A percentile compares a stretch with the other conserved stretches of the same genome.
These are phyloP conservation scores for Panzeria rudis DNA, from an alignment of 2,888 invertebrate genomes.

Conservation along the genomic window DNA sequence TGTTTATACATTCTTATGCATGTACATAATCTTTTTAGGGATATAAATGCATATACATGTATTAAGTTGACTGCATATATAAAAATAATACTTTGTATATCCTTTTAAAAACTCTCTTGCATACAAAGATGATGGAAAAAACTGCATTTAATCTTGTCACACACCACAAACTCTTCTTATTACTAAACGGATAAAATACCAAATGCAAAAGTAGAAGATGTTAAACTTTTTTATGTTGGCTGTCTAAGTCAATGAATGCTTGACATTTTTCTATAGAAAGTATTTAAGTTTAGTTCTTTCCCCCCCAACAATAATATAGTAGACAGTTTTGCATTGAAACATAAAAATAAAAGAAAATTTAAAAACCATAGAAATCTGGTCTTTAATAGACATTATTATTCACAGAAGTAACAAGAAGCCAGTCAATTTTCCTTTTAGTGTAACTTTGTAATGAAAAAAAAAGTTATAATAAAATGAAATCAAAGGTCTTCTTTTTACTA, in stretches of 20 bases:
- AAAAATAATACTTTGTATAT: not conserved
- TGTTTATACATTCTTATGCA: not conserved
- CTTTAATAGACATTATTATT: conserved; percentile 21
- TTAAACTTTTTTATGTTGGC: conserved; percentile 13
- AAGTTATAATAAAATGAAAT: not conserved
- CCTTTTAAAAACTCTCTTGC: not conserved
- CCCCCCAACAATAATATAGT: not conserved
- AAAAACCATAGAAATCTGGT: conserved; percentile 18
- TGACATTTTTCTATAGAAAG: conserved; percentile 31
- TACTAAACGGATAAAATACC: conserved; percentile 13
- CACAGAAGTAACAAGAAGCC: conserved; percentile 7
- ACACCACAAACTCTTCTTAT: conserved; percentile 29
- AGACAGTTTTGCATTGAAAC: not conserved
- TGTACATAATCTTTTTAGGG: not conserved
- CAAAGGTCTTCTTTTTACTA: conserved; percentile 20
- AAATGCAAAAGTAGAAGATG: conserved; percentile 21
- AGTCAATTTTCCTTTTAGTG: conserved; percentile 1
- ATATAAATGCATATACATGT: not conserved
- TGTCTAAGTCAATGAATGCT: conserved; percentile 51
- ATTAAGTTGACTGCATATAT: not conserved
- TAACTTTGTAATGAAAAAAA: not conserved
- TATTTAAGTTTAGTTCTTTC: not conserved
- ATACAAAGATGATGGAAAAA: not conserved
- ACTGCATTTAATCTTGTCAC: conserved; percentile 55
- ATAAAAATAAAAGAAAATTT: not conserved